These are phyloP conservation scores for Auanema sp. DNA, from an alignment of 2,888 invertebrate species.

Conservation along the genomic window DNA sequence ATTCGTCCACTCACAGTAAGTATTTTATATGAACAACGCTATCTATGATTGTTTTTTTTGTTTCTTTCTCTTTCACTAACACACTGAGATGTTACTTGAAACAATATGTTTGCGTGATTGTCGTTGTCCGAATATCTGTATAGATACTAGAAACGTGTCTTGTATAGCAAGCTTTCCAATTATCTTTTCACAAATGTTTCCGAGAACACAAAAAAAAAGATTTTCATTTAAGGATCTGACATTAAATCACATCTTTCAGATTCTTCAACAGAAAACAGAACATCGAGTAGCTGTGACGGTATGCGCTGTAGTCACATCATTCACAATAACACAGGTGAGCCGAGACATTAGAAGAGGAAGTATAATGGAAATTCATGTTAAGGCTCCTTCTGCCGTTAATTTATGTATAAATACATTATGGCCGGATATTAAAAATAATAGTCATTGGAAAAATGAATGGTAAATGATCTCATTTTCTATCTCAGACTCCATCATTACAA, in stretches of 20 bases:
- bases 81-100: too few relatives aligned
- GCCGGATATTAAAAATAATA: slow-evolving; percentile 12
- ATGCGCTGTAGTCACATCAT: slow-evolving; percentile 55
- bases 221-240: too few relatives aligned
- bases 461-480: background rate
- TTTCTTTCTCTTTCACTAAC: too few relatives aligned
- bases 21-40: too few relatives aligned
- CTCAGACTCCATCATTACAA: background rate
- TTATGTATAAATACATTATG: slow-evolving; percentile 43
- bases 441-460: slow-evolving; percentile 17
- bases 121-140: too few relatives aligned
- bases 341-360: background rate
- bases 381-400: slow-evolving; percentile 50
- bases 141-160: too few relatives aligned
- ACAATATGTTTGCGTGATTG: too few relatives aligned
- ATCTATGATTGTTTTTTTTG: too few relatives aligned
- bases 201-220: too few relatives aligned
- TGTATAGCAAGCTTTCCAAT: too few relatives aligned
- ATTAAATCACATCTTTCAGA: slow-evolving; percentile 23
- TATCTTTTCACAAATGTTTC: too few relatives aligned
- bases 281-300: slow-evolving; percentile 57
- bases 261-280: slow-evolving; percentile 47
- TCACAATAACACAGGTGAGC: slow-evolving; percentile 55
- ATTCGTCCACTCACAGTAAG: too few relatives aligned
- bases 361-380: slow-evolving; percentile 11